Conservation (phyloP, 2,113 vertebrate genomes). For the Cyprinus carpio region DNA sequence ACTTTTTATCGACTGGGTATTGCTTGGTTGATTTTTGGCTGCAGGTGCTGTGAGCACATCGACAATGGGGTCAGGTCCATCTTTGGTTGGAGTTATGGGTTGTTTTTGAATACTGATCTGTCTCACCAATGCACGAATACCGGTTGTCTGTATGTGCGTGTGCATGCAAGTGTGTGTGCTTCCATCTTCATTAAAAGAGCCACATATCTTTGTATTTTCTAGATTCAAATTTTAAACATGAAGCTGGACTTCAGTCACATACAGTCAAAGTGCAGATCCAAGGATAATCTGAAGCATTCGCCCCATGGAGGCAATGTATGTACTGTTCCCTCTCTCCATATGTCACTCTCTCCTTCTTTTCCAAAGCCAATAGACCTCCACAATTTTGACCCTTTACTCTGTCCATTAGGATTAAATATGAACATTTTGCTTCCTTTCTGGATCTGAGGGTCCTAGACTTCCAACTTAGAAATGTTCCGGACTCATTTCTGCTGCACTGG, state of each 20-base stretch:
- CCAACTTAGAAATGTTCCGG: not conserved
- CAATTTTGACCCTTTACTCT: not conserved
- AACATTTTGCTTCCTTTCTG: not conserved
- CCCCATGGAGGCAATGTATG: conserved; percentile 89
- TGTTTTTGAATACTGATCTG: not conserved
- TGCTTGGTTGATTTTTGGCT: conserved; percentile 1
- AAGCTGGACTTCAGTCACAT: conserved; percentile 90
- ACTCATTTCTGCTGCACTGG: not conserved
- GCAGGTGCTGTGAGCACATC: not conserved
- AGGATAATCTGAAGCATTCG: conserved; percentile 91
- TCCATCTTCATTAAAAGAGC: conserved; percentile 53
- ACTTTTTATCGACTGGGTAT: not conserved
- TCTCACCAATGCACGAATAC: not conserved
- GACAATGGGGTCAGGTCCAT: not conserved
- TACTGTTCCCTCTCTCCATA: conserved; percentile 63
- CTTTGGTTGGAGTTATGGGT: not conserved
- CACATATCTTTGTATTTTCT: conserved; percentile 75
- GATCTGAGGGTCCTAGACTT: not conserved
- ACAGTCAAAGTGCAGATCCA: conserved; percentile 89
- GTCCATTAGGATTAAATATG: not conserved
- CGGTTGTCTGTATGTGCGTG: not conserved
- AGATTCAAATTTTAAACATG: conserved; percentile 96
- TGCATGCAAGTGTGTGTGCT: conserved; percentile 36
- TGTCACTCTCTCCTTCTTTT: conserved; percentile 8
- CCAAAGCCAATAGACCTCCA: conserved; percentile 12